Conservation (phyloP, 2,888 invertebrate species). For the Brachypalpus laphriformis region DNA sequence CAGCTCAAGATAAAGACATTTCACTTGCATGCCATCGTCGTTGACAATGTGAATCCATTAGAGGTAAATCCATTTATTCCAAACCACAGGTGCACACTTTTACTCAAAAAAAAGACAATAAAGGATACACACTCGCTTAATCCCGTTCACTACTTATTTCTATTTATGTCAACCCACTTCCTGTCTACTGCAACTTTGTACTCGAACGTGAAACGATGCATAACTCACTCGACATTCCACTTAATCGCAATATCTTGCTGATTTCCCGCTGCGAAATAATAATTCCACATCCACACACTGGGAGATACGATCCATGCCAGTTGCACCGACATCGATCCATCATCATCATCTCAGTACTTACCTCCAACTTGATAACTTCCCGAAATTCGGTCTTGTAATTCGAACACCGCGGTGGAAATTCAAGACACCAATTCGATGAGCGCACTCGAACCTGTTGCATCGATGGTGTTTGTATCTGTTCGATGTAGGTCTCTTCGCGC, state of each 20-base stretch:
- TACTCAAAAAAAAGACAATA: not conserved
- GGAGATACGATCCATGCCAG: not conserved
- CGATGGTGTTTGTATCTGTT: conserved; percentile 79
- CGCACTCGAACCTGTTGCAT: conserved; percentile 87
- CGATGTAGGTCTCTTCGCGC: conserved; percentile 84
- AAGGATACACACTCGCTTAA: not conserved
- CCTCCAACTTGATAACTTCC: conserved; percentile 88
- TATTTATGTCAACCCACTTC: conserved; percentile 40
- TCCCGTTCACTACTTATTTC: conserved; percentile 7
- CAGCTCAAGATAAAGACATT: not conserved
- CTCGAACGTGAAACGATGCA: not conserved
- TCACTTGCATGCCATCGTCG: not conserved
- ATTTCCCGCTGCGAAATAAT: not conserved
- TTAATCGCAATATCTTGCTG: not conserved
- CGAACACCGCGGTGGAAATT: conserved; percentile 91
- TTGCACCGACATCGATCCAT: not conserved
- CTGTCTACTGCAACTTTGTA: conserved; percentile 14
- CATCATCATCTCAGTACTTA: conserved; percentile 81
- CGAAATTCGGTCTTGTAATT: conserved; percentile 88
- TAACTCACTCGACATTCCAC: conserved; percentile 22
- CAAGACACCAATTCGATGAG: conserved; percentile 90
- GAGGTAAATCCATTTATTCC: not conserved
- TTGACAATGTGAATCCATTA: not conserved
- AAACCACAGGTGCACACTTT: not conserved
- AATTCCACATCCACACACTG: not conserved